These are phyloP conservation scores for Otus sunia DNA, from an alignment of 2,113 vertebrate species.

Conservation along the genomic window DNA sequence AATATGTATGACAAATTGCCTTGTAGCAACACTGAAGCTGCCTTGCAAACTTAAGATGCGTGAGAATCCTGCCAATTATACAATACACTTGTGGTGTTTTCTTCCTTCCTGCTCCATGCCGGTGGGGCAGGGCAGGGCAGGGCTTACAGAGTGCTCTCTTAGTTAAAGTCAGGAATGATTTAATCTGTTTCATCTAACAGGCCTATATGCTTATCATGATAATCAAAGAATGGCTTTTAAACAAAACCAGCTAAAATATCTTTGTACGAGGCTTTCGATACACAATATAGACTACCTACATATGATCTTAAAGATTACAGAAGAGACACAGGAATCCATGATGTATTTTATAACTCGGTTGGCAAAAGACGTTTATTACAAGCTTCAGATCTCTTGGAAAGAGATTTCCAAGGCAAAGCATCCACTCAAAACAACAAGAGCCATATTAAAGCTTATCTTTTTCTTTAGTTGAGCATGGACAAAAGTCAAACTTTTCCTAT, in stretches of 20 bases:
- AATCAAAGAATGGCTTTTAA: background rate
- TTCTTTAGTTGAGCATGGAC: background rate
- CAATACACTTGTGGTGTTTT: background rate
- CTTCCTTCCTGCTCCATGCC: background rate
- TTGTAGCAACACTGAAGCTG: background rate
- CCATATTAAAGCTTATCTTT: background rate
- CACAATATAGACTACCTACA: background rate
- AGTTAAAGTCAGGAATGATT: background rate
- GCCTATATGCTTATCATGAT: background rate
- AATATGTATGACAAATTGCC: background rate
- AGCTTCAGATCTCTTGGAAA: background rate
- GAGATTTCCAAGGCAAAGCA: background rate
- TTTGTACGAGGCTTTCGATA: background rate
- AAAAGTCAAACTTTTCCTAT: background rate
- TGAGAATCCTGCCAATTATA: background rate
- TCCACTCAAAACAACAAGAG: background rate
- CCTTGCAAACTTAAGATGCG: background rate
- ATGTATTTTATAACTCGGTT: background rate
- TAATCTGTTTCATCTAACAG: background rate
- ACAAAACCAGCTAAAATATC: background rate
- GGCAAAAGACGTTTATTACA: background rate
- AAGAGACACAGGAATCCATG: fast-evolving
- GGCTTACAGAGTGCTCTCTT: background rate
- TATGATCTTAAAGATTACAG: background rate
- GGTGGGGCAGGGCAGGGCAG: background rate